These are phyloP conservation scores for Dendroctonus ponderosae DNA, from an alignment of 1,140 invertebrate species.

Conservation along the genomic window DNA sequence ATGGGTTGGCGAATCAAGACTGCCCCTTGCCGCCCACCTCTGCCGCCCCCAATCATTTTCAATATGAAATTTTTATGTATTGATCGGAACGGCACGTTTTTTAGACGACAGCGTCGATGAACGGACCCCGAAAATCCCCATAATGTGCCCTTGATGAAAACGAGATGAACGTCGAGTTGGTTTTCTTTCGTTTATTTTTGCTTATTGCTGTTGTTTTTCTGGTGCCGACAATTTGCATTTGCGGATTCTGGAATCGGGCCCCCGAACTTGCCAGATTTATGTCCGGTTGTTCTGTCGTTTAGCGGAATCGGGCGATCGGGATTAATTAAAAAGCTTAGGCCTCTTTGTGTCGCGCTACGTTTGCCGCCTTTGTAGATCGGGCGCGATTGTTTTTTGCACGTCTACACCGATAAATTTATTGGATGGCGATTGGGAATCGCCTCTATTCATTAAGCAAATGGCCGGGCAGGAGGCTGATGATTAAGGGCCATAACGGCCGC, in stretches of 20 bases:
- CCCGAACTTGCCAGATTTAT: constrained; percentile 25
- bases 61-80: constrained; percentile 55
- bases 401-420: background rate
- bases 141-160: background rate
- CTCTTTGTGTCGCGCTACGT: constrained; percentile 20
- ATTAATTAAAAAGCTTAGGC: constrained; percentile 33
- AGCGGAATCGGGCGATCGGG: constrained; percentile 13
- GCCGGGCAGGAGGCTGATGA: too few species aligned
- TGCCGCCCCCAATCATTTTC: constrained; percentile 51
- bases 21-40: constrained; percentile 34
- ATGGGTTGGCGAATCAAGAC: constrained; percentile 11
- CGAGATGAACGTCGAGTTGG: background rate
- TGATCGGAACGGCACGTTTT: constrained; percentile 48
- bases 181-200: background rate
- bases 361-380: constrained; percentile 25
- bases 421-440: too few species aligned
- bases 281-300: constrained; percentile 15
- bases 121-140: constrained; percentile 6
- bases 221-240: too few species aligned
- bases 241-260: background rate
- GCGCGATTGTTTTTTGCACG: constrained; percentile 24
- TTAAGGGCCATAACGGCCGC: too few species aligned
- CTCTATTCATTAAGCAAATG: too few species aligned
- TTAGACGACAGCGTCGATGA: constrained; percentile 41
- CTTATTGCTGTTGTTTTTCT: too few species aligned